Percentiles rank a stretch among this genome's conserved stretches.
phyloP scores from a whole-genome alignment of 2,888 invertebrate genomes.

The Yponomeuta plumbellus region DNA sequence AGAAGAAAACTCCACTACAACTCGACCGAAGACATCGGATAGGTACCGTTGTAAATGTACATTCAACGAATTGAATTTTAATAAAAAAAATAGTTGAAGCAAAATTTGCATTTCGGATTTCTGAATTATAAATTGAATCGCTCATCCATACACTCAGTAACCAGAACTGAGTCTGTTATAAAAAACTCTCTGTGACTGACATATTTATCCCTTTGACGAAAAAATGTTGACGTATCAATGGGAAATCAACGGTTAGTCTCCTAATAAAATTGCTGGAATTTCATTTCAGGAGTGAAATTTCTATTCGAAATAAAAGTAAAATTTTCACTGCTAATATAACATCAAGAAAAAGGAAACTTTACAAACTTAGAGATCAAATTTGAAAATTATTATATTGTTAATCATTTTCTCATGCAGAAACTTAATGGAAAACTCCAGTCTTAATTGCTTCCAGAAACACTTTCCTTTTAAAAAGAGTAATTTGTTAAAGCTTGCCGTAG shows the following conservation, averaged over 20 bases:
- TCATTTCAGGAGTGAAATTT: background rate
- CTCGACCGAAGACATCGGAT: no score
- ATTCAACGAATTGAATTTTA: no score
- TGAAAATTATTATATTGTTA: slow-evolving; percentile 31
- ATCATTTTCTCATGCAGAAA: slow-evolving; percentile 38
- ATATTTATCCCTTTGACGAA: background rate
- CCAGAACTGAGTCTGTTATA: no score
- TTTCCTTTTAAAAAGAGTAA: slow-evolving; percentile 42
- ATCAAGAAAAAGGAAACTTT: background rate
- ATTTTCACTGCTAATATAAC: background rate
- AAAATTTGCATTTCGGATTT: no score
- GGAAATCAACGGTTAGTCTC: background rate
- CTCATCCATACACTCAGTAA: no score
- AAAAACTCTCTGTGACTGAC: background rate
- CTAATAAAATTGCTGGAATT: background rate
- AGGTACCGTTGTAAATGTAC: no score
- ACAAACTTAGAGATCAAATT: background rate
- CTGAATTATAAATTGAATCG: no score
- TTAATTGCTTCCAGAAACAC: slow-evolving; percentile 55
- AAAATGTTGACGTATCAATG: background rate
- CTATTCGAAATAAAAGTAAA: background rate
- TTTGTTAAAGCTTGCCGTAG: slow-evolving; percentile 41
- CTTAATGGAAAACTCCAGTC: slow-evolving; percentile 39
- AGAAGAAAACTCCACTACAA: no score
- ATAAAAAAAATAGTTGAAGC: no score